Conservation (phyloP, 2,888 invertebrate genomes). For the Campoletis raptor region DNA sequence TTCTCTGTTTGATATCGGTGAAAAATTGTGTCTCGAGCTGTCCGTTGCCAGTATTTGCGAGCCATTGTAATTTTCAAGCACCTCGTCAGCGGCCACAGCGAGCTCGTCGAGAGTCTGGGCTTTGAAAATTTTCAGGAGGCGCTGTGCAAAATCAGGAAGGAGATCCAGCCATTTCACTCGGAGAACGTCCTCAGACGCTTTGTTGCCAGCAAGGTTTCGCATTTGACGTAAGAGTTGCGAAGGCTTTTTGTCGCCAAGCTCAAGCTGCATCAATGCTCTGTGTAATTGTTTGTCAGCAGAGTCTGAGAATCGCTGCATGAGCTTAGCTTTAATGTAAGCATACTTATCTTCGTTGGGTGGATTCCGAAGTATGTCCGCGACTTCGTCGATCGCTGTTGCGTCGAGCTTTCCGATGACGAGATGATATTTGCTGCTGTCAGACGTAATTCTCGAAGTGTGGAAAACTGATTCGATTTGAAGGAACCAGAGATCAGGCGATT, state of each 20-base stretch:
- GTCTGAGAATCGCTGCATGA: slow-evolving; percentile 8
- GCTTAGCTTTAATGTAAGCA: not conserved
- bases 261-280: not conserved
- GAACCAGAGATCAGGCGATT: not conserved
- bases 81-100: not conserved
- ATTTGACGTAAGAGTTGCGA: slow-evolving; percentile 6
- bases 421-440: not conserved
- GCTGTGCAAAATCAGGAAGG: not conserved
- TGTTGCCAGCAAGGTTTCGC: not conserved
- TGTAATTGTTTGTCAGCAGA: slow-evolving; percentile 1
- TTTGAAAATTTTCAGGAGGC: not conserved
- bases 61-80: not conserved
- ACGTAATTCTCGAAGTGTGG: not conserved
- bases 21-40: not conserved
- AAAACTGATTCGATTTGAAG: not conserved
- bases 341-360: not conserved
- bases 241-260: slow-evolving; percentile 1
- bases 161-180: not conserved
- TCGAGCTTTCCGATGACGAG: not conserved
- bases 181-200: slow-evolving; percentile 1
- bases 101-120: not conserved
- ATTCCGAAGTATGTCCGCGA: not conserved
- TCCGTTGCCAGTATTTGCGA: not conserved
- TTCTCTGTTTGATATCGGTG: not conserved
- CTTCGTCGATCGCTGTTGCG: not conserved